These are phyloP conservation scores for Sebastes aleutianus DNA, from an alignment of 2,797 vertebrate genomes.

Conservation along the genomic window DNA sequence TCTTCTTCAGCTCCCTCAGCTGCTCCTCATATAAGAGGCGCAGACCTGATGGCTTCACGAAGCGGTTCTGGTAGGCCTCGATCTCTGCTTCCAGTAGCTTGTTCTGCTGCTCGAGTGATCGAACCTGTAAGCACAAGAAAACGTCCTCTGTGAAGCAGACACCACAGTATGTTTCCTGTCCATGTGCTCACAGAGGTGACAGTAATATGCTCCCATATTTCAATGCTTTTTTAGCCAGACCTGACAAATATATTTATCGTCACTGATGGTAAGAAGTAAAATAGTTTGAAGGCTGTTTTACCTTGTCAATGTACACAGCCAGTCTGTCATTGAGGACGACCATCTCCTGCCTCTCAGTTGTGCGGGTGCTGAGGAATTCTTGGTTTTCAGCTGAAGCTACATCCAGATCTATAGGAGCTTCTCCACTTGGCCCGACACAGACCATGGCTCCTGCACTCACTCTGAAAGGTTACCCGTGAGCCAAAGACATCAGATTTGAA, in stretches of 20 bases:
- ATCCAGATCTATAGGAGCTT: slow-evolving; percentile 72
- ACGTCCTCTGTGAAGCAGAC: not conserved
- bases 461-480: slow-evolving; percentile 47
- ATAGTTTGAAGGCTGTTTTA: slow-evolving; percentile 16
- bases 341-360: slow-evolving; percentile 75
- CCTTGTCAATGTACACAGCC: slow-evolving; percentile 81
- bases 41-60: slow-evolving; percentile 68
- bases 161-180: not conserved
- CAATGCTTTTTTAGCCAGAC: not conserved
- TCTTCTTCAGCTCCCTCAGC: slow-evolving; percentile 74
- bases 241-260: slow-evolving; percentile 7
- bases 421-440: slow-evolving; percentile 65
- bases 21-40: slow-evolving; percentile 77
- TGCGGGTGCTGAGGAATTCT: slow-evolving; percentile 76
- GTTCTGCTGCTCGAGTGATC: slow-evolving; percentile 80
- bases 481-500: not conserved
- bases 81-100: slow-evolving; percentile 73
- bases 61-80: slow-evolving; percentile 71
- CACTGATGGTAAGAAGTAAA: not conserved
- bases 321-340: slow-evolving; percentile 82
- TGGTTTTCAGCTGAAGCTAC: slow-evolving; percentile 78
- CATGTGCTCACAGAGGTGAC: slow-evolving; percentile 22
- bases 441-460: slow-evolving; percentile 63
- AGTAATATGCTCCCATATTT: slow-evolving; percentile 17
- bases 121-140: slow-evolving; percentile 68